Evolutionary conservation across 2,113 vertebrate genomes (phyloP).

Genomic region (Saccopteryx bilineata): DNA sequence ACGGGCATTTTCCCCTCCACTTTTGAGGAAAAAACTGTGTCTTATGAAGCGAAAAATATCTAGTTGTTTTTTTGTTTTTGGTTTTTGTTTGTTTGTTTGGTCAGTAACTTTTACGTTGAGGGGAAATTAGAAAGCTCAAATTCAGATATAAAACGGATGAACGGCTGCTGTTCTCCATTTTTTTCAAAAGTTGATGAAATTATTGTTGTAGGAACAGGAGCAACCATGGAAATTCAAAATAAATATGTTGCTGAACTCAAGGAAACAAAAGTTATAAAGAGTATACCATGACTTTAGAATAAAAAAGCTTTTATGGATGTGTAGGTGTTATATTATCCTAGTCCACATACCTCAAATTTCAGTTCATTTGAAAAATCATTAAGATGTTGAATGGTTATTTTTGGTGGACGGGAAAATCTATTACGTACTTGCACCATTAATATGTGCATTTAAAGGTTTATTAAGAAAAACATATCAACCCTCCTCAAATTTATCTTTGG

Average conservation of each 20-base stretch:
- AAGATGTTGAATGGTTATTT: neutral
- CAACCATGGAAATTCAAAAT: neutral
- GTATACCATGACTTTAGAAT: neutral
- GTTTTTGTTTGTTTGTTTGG: neutral
- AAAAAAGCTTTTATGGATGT: neutral
- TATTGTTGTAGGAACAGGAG: neutral
- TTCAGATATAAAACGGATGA: neutral
- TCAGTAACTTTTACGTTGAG: conserved; percentile 61
- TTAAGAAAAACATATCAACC: neutral
- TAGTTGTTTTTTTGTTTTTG: too few relatives aligned
- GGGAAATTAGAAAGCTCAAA: conserved; percentile 57
- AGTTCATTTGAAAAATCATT: neutral
- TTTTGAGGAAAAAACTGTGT: too few relatives aligned
- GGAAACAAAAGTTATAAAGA: neutral
- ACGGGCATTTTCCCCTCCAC: too few relatives aligned
- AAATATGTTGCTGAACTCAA: neutral
- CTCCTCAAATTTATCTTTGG: neutral
- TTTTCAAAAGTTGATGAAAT: neutral
- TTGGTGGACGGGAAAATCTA: neutral
- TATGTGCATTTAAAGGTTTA: neutral
- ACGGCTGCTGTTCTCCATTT: neutral
- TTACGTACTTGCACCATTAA: too few relatives aligned
- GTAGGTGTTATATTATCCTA: neutral
- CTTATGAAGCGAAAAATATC: too few relatives aligned
- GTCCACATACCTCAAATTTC: neutral